phyloP scores from a whole-genome alignment of 2,888 invertebrate species.

The Cantharis rufa region DNA sequence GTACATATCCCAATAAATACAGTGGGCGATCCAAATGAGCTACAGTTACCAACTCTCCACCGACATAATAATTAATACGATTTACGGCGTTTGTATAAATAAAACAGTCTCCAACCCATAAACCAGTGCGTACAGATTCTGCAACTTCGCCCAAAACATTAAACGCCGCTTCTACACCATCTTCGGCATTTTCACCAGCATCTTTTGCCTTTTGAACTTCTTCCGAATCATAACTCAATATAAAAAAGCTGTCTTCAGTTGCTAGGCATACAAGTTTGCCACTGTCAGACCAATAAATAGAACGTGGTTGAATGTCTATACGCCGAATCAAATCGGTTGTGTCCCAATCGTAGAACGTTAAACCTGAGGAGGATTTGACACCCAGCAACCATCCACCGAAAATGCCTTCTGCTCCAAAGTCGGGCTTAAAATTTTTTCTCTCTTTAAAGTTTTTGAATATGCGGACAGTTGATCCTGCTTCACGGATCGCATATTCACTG shows the following conservation, averaged over 20 bases:
- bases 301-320: constrained; percentile 93
- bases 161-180: constrained; percentile 95
- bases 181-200: constrained; percentile 80
- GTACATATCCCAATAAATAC: constrained; percentile 95
- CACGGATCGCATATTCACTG: constrained; percentile 79
- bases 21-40: constrained; percentile 96
- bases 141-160: constrained; percentile 92
- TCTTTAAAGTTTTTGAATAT: constrained; percentile 99
- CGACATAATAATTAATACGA: constrained; percentile 98
- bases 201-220: constrained; percentile 79
- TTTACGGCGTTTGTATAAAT: constrained; percentile 98
- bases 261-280: constrained; percentile 92
- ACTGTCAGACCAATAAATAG: constrained; percentile 96
- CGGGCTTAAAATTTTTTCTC: constrained; percentile 92
- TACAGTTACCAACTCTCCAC: constrained; percentile 98
- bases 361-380: constrained; percentile 87
- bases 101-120: constrained; percentile 99
- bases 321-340: constrained; percentile 86
- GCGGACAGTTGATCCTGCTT: constrained; percentile 87
- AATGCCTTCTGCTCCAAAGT: constrained; percentile 91
- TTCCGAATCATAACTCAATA: constrained; percentile 85
- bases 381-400: constrained; percentile 58
- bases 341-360: constrained; percentile 99
- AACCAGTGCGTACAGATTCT: constrained; percentile 90
- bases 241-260: constrained; percentile 93